Evolutionary conservation across 2,888 invertebrate genomes (phyloP).

Genomic region (Eledona agricola): DNA sequence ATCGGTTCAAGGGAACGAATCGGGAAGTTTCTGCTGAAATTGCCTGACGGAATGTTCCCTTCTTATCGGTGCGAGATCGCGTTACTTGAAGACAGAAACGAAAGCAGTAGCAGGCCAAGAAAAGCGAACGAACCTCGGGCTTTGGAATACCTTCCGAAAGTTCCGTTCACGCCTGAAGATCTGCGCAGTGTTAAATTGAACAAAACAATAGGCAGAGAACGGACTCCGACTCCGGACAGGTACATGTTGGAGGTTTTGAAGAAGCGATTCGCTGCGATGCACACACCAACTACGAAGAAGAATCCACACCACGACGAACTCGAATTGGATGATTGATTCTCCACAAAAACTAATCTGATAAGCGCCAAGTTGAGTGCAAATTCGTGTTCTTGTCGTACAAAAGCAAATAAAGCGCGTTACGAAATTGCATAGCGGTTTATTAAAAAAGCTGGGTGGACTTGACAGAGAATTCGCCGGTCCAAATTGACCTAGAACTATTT

Average conservation of each 20-base stretch:
- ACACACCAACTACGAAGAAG: constrained; percentile 18
- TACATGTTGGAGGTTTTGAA: constrained; percentile 10
- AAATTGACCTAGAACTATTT: constrained; percentile 28
- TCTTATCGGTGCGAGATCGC: constrained; percentile 33
- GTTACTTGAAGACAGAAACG: background rate
- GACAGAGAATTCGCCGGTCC: constrained; percentile 25
- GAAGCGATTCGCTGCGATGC: constrained; percentile 12
- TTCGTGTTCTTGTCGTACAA: too few relatives aligned
- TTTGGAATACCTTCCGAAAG: too few relatives aligned
- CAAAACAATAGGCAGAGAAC: background rate
- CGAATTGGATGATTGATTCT: constrained; percentile 8
- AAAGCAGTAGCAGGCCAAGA: background rate
- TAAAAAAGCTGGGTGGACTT: constrained; percentile 27
- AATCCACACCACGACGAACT: background rate
- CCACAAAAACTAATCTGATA: too few relatives aligned
- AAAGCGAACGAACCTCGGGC: too few relatives aligned
- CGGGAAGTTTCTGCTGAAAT: constrained; percentile 40
- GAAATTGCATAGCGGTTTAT: too few relatives aligned
- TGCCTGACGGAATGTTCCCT: constrained; percentile 42
- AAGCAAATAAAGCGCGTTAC: too few relatives aligned
- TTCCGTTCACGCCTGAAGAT: constrained; percentile 5
- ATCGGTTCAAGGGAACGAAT: constrained; percentile 34
- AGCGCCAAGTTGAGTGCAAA: too few relatives aligned
- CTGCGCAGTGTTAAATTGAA: constrained; percentile 4
- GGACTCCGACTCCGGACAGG: background rate